Evolutionary conservation across 2,113 vertebrate genomes (phyloP).

Genomic region (Pomatorhinus ruficollis): DNA sequence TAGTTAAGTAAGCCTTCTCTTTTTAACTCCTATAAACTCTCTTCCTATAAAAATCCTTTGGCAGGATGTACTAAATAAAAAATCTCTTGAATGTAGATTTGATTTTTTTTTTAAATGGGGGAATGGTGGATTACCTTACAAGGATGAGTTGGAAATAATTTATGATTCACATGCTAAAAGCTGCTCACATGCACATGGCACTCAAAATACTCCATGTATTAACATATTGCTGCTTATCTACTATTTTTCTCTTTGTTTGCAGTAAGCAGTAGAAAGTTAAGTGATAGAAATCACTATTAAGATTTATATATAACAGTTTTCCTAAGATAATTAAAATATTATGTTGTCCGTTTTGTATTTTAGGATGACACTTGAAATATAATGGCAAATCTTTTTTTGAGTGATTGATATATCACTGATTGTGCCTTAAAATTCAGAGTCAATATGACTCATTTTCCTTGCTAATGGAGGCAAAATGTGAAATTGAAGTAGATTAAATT

Average conservation of each 20-base stretch:
- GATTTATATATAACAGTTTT: background rate
- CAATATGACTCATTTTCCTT: background rate
- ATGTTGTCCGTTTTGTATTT: background rate
- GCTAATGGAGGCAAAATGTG: background rate
- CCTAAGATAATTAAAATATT: background rate
- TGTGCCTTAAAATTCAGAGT: background rate
- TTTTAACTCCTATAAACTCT: background rate
- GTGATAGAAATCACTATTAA: background rate
- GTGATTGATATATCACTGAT: background rate
- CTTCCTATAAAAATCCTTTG: background rate
- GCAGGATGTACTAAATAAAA: background rate
- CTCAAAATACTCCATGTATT: background rate
- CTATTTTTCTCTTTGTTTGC: background rate
- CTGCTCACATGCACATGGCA: background rate
- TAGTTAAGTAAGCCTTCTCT: background rate
- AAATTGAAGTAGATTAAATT: background rate
- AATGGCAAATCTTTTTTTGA: background rate
- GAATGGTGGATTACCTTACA: background rate
- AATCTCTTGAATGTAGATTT: background rate
- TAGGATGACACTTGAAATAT: background rate
- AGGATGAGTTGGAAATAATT: background rate
- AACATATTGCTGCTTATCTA: background rate
- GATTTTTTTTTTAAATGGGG: background rate
- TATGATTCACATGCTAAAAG: background rate
- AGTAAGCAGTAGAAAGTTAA: background rate